phyloP scores from a whole-genome alignment of 2,113 vertebrate genomes.

The Calidris pugnax region DNA sequence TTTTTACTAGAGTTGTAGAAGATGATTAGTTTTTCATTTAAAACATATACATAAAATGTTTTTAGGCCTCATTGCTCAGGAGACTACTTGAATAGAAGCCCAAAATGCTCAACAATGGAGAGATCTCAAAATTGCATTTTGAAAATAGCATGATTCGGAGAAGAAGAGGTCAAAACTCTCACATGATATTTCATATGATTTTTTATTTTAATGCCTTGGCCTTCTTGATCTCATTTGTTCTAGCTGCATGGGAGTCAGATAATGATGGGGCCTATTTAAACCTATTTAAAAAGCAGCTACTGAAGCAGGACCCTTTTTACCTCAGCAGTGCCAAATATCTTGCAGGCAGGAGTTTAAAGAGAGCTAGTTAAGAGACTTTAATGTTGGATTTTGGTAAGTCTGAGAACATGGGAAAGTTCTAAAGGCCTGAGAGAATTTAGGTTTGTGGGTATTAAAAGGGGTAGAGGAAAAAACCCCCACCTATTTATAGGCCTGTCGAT shows the following conservation, averaged over 20 bases:
- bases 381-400: rapidly evolving
- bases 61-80: background rate
- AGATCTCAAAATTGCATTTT: background rate
- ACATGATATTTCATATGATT: background rate
- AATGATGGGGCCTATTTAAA: background rate
- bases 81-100: background rate
- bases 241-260: background rate
- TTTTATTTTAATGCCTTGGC: background rate
- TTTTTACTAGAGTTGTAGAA: background rate
- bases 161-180: background rate
- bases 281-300: background rate
- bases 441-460: background rate
- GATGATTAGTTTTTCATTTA: background rate
- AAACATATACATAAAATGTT: background rate
- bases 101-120: background rate
- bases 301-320: background rate
- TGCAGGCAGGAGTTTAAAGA: background rate
- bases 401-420: background rate
- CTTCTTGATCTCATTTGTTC: background rate
- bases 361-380: background rate
- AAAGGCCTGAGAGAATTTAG: background rate
- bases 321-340: background rate
- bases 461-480: background rate
- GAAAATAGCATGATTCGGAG: background rate
- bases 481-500: background rate